phyloP scores from a whole-genome alignment of 2,113 vertebrate genomes.

The Nycticryphes semicollaris region DNA sequence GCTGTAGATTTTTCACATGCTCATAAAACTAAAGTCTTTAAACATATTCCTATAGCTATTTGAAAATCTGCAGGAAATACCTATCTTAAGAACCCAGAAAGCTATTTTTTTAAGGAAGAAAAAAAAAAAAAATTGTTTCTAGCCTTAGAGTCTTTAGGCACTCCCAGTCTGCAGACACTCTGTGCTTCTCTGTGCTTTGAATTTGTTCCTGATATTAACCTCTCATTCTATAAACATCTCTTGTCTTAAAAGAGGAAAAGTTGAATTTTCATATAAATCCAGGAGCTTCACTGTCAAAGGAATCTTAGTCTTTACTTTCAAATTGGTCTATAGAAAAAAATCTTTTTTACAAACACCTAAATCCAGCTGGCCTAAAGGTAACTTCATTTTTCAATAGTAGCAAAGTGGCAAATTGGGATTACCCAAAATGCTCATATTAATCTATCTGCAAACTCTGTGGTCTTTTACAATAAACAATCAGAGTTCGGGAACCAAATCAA shows the following conservation, averaged over 20 bases:
- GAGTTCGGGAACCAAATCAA: not conserved
- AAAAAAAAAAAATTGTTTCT: not conserved
- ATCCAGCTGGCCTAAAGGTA: not conserved
- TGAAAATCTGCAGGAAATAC: not conserved
- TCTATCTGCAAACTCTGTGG: not conserved
- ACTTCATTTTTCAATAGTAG: not conserved
- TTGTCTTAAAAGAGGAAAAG: constrained; percentile 8
- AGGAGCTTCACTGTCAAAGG: not conserved
- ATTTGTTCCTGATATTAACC: constrained; percentile 19
- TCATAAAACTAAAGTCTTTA: not conserved
- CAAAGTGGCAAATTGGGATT: not conserved
- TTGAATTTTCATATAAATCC: not conserved
- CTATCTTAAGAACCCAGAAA: not conserved
- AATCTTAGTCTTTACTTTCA: not conserved
- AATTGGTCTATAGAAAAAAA: not conserved
- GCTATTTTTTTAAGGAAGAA: not conserved
- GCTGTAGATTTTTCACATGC: not conserved
- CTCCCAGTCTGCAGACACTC: not conserved
- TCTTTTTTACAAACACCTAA: not conserved
- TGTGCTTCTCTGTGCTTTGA: not conserved
- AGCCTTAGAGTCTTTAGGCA: not conserved
- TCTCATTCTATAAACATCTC: not conserved
- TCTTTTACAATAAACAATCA: not conserved
- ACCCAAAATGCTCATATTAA: not conserved
- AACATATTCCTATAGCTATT: not conserved